Evolutionary conservation across 2,888 invertebrate genomes (phyloP), one percentile per base, ranked within the genome.

Genomic region (Pimpla rufipes): DNA sequence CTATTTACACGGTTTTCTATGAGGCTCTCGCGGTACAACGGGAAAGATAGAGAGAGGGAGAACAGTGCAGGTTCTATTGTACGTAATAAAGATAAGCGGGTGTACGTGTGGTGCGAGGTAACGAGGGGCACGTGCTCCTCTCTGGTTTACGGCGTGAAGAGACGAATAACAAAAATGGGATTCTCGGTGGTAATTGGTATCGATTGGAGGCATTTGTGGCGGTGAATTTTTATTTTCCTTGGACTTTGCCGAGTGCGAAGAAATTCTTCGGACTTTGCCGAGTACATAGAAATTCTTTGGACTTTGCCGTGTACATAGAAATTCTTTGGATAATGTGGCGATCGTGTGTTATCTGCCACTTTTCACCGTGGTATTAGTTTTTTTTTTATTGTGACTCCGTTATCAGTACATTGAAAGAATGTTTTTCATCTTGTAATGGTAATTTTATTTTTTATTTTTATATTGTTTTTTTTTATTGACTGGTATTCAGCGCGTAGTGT

Each of bases 71-170:
- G 11, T 35, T 57, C 29, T 47, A 16, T 71, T 35, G 42, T 11
- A 67, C 50, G 62, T 40, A 71, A 79, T 71, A 64, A 79, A 79
- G 78, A 79, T 79, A 79, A 79, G 78, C 40, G 23, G 11, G 42
- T 42, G 52, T 67, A 52, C 55, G 55, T 21, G 35, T 7, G n/a
- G 2, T 23, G 29, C 55, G 23, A 42, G 21, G 57, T 55, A 52
- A 66, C 23, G 52, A 52, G 52, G 5, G 59, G 59, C 59, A 59
- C 59, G 59, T 59, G 35, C n/a, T 29, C 29, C 5, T 5, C 29
- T 2, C 29, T 8, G 7, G 5, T 35, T 59, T 16, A 16, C 8
- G n/a, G 59, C 2, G n/a, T n/a, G 13, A n/a, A 59, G 2, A 37
- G 35, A 16, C 6, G n/a, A 50, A 1, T n/a, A 35, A 67, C 29